Evolutionary conservation across 2,113 vertebrate species (phyloP), one percentile per base, ranked within the genome.

Genomic region (Columba livia): DNA sequence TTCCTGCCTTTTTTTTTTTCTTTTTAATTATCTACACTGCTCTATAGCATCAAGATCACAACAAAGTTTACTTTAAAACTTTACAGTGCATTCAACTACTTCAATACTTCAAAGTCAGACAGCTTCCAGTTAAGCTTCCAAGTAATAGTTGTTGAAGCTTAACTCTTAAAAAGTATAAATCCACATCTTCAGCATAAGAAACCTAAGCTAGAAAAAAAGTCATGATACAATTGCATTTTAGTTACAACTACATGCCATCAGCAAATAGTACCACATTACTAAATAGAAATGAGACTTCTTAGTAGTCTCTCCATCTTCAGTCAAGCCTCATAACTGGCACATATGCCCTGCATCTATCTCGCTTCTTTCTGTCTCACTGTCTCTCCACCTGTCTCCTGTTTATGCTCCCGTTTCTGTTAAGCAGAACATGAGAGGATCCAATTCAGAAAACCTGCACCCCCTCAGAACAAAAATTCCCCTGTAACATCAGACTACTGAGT

Each of bases 71-170:
- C 69, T 57, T 72, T 48, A 48, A 67, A 94, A 67, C 51, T 80
- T 94, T 32, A 88, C 32, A 74, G 64, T 24, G 74, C 69, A 94
- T 87, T 85, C 93, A 96, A 80, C 57, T 95, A 83, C 80, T 96
- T 96, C 85, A 93, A 91, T 87, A 94, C 75, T 96, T 96, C 85
- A 71, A 94, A 93, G 86, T 88, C 94, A 93, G 77, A 51, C 85
- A 83, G 50, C 75, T 94, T 91, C 74, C 92, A 94, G 74, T 23
- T 36, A 94, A 95, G 90, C 67, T 89, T 93, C 54, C 36, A 79
- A 93, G 93, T 31, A 91, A 70, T n/a, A 84, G 89, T 31, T 51
- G n/a, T 34, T 73, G 89, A 13, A 51, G 19, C 11, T 47, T 74
- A 65, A 74, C 18, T 7, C 17, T 47, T 74, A 66, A 73, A 28